phyloP scores from a whole-genome alignment of 2,797 vertebrate genomes.

The Enteromius afrohamiltoni region DNA sequence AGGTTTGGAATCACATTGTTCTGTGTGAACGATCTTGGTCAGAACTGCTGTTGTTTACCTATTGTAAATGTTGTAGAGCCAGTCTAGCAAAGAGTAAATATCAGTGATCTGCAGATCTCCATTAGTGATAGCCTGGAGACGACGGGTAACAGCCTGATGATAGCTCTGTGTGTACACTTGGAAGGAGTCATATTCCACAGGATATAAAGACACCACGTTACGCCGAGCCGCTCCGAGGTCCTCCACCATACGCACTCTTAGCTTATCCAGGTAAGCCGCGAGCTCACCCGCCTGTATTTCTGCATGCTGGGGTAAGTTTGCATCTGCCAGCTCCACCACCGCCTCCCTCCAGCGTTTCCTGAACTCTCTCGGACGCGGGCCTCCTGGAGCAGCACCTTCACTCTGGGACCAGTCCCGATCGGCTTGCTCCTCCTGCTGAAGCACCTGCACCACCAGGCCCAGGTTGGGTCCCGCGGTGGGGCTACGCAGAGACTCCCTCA shows the following conservation, averaged over 20 bases:
- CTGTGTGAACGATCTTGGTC: not conserved
- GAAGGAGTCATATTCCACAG: slow-evolving; percentile 80
- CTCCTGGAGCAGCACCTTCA: slow-evolving; percentile 57
- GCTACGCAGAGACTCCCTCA: slow-evolving; percentile 80
- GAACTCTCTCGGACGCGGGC: slow-evolving; percentile 75
- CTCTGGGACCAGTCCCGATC: slow-evolving; percentile 71
- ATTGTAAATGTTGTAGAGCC: slow-evolving; percentile 88
- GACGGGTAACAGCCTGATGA: slow-evolving; percentile 80
- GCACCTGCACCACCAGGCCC: slow-evolving; percentile 84
- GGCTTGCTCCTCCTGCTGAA: slow-evolving; percentile 86
- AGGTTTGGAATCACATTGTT: not conserved
- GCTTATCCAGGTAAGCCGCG: slow-evolving; percentile 76
- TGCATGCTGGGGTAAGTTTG: slow-evolving; percentile 73
- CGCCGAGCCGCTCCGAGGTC: slow-evolving; percentile 82
- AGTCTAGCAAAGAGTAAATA: slow-evolving; percentile 88
- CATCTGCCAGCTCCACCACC: slow-evolving; percentile 73
- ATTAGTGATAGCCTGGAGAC: slow-evolving; percentile 74
- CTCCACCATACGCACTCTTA: slow-evolving; percentile 78
- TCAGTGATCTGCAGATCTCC: slow-evolving; percentile 79
- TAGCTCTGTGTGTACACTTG: slow-evolving; percentile 87
- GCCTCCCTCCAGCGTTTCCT: slow-evolving; percentile 82
- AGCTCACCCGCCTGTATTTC: slow-evolving; percentile 75
- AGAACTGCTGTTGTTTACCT: slow-evolving; percentile 72
- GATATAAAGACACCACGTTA: slow-evolving; percentile 85
- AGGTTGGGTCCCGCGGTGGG: slow-evolving; percentile 76